Conservation (phyloP, 1,140 invertebrate species). For the Holcopasites calliopsidis region DNA sequence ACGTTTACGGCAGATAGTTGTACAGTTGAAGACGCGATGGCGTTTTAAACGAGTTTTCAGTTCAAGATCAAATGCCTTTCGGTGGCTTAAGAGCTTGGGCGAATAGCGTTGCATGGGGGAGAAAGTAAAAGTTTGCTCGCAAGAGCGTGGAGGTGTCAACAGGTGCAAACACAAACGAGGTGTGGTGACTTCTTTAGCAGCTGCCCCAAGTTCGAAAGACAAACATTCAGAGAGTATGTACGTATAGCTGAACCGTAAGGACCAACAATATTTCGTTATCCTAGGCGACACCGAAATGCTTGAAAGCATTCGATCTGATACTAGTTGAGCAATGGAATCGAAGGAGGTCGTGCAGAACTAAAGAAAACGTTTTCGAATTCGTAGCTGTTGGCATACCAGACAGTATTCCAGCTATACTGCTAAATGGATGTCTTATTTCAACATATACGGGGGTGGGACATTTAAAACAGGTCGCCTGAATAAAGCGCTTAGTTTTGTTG, state of each 20-base stretch:
- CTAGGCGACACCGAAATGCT: background rate
- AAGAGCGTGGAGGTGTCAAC: conserved; percentile 26
- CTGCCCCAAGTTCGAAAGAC: conserved; percentile 29
- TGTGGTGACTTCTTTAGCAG: background rate
- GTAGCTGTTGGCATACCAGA: too few relatives aligned
- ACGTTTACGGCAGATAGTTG: background rate
- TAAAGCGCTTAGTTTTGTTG: too few relatives aligned
- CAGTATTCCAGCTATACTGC: too few relatives aligned
- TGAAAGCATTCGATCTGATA: background rate
- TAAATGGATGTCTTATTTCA: too few relatives aligned
- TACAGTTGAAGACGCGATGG: background rate
- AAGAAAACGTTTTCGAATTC: too few relatives aligned
- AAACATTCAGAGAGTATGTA: background rate
- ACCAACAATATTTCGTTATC: conserved; percentile 29
- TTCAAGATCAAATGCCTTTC: background rate
- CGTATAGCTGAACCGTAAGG: background rate
- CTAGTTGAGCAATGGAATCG: background rate
- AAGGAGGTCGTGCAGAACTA: background rate
- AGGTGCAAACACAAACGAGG: conserved; percentile 26
- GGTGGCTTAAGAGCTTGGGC: background rate
- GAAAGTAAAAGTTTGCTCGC: conserved; percentile 10
- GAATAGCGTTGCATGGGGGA: background rate
- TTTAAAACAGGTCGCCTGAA: too few relatives aligned
- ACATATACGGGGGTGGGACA: too few relatives aligned
- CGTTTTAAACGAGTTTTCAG: conserved; percentile 1